A percentile compares a stretch with the other conserved stretches of the same genome.
These are phyloP conservation scores for Proisotoma minuta DNA, from an alignment of 2,888 invertebrate genomes.

Conservation along the genomic window DNA sequence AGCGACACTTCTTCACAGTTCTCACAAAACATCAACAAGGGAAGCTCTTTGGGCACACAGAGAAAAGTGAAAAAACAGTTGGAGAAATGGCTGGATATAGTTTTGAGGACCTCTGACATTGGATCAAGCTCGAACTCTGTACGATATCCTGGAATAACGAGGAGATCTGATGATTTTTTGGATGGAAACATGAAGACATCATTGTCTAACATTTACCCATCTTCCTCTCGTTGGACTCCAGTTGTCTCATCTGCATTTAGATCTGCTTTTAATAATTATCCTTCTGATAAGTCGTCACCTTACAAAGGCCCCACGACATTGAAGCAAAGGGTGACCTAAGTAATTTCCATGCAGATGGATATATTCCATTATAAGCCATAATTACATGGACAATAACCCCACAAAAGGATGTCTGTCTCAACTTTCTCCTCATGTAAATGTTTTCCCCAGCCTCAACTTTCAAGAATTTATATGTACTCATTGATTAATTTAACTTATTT, in stretches of 20 bases:
- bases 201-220: too few species aligned
- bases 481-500: neutral
- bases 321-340: neutral
- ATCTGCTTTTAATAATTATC: conserved; percentile 26
- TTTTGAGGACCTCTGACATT: neutral
- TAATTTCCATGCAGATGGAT: too few species aligned
- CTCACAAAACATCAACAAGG: too few species aligned
- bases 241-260: conserved; percentile 23
- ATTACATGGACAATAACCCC: too few species aligned
- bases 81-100: conserved; percentile 19
- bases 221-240: conserved; percentile 16
- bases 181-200: too few species aligned
- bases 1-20: neutral
- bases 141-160: too few species aligned
- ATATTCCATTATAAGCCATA: too few species aligned
- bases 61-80: conserved; percentile 17
- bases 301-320: neutral
- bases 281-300: too few species aligned
- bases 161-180: too few species aligned
- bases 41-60: neutral
- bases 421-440: neutral
- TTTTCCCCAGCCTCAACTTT: neutral
- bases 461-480: too few species aligned
- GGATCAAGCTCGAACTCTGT: neutral
- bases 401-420: neutral